Evolutionary conservation across 2,797 vertebrate genomes (phyloP).

Genomic region (Syngnathus rostellatus): DNA sequence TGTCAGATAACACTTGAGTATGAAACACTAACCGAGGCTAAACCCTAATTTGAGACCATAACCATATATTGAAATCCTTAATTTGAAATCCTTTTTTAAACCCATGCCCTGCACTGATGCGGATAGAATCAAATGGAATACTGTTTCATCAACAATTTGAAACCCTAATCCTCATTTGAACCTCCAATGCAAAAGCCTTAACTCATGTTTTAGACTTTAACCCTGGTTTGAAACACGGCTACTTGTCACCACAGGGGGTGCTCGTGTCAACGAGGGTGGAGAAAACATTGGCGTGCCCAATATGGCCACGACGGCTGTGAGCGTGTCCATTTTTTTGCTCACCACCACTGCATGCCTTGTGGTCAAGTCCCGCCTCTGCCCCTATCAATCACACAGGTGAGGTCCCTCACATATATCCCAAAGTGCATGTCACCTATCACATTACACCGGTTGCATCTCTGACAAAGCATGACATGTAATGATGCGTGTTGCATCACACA

Average conservation of each 20-base stretch:
- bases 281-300: conserved; percentile 48
- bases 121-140: neutral
- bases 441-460: neutral
- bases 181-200: too few species aligned
- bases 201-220: too few species aligned
- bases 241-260: conserved; percentile 28
- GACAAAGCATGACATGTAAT: too few species aligned
- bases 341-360: conserved; percentile 71
- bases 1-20: neutral
- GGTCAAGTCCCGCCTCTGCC: conserved; percentile 63
- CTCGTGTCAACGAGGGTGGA: conserved; percentile 23
- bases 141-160: too few species aligned
- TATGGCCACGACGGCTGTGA: conserved; percentile 66
- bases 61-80: neutral
- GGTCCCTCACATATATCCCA: neutral
- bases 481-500: neutral
- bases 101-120: too few species aligned
- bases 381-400: conserved; percentile 63
- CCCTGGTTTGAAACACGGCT: neutral
- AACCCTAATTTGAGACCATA: too few species aligned
- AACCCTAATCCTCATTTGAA: too few species aligned
- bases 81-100: neutral
- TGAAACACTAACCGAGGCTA: neutral
- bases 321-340: conserved; percentile 70
- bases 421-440: neutral